Evolutionary conservation across 1,140 invertebrate genomes (phyloP), one percentile per base, ranked within the genome.

Genomic region (Aethina tumida): DNA sequence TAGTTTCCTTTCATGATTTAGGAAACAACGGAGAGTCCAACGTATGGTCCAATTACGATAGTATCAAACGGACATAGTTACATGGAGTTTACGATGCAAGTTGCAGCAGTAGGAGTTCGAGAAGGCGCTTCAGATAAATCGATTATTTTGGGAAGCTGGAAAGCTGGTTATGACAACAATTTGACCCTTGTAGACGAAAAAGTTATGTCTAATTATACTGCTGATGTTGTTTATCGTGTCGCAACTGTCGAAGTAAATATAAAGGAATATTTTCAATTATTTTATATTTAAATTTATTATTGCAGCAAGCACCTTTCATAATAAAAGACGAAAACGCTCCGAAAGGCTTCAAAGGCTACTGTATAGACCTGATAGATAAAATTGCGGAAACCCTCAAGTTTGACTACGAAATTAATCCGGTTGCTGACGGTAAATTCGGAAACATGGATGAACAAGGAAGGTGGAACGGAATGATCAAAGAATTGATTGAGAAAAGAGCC

Each of bases 391-490:
- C 82, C 15, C 68, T 94, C 0, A 75, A 83, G 35, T 97, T 97
- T 52, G 87, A 93, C 51, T 97, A 93, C 59, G 83, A 84, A 41
- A 81, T 97, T 35, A 73, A 75, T 13, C 68, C 87, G 37, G 77
- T 77, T 0, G 73, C 77, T 1, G 88, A 94, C 52, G 75, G 75
- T 0, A 71, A 78, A 33, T 94, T 85, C 53, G 92, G 92, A 0
- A 75, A 78, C 22, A 84, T 95, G 83, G 78, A 82, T 41, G 80
- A 84, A 8, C 78, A 86, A 27, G 77, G 83, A 1, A 77, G 83
- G 41, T 97, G 93, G 92, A 85, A 86, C 60, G 93, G 94, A 1
- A 80, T 96, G 66, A 83, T 97, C 1, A 80, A 78, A 49, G 91
- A 97, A 55, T 63, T 97, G 1, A 81, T 91, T 20, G 82, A 91